Percentiles rank a stretch among this genome's conserved stretches.
Evolutionary conservation across 2,888 invertebrate species (phyloP).

Genomic region (Lissonota sp.): DNA sequence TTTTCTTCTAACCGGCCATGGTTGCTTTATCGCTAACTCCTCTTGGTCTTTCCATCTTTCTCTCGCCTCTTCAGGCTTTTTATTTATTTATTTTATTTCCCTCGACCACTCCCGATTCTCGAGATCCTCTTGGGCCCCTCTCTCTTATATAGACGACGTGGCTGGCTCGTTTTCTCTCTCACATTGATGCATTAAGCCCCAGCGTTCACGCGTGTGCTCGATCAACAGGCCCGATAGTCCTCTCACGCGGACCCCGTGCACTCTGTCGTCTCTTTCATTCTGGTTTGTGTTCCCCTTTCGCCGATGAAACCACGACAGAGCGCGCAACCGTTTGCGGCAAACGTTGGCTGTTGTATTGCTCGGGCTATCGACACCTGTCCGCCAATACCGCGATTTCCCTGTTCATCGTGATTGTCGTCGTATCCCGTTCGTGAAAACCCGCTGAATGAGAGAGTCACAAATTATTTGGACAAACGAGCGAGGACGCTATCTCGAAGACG

Average conservation of each 20-base stretch:
- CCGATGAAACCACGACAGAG: no score
- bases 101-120: constrained; percentile 71
- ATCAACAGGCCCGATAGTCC: constrained; percentile 57
- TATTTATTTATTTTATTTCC: constrained; percentile 44
- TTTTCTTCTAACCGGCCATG: constrained; percentile 52
- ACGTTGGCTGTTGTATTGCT: neutral
- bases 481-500: constrained; percentile 60
- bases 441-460: constrained; percentile 50
- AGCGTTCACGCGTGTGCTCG: constrained; percentile 61
- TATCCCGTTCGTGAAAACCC: constrained; percentile 15
- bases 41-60: constrained; percentile 27
- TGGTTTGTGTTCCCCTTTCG: constrained; percentile 3
- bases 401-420: constrained; percentile 43
- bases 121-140: constrained; percentile 29
- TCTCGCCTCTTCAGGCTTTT: constrained; percentile 45
- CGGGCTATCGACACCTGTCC: constrained; percentile 61
- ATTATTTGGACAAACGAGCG: constrained; percentile 64
- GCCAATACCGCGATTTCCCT: constrained; percentile 53
- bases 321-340: constrained; percentile 4
- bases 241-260: constrained; percentile 30
- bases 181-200: constrained; percentile 40
- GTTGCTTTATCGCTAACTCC: constrained; percentile 56
- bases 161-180: constrained; percentile 22
- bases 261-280: constrained; percentile 39
- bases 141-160: neutral